Conservation (phyloP, 92 coral and sea anemone species). For the Umimayanthus kanabou region DNA sequence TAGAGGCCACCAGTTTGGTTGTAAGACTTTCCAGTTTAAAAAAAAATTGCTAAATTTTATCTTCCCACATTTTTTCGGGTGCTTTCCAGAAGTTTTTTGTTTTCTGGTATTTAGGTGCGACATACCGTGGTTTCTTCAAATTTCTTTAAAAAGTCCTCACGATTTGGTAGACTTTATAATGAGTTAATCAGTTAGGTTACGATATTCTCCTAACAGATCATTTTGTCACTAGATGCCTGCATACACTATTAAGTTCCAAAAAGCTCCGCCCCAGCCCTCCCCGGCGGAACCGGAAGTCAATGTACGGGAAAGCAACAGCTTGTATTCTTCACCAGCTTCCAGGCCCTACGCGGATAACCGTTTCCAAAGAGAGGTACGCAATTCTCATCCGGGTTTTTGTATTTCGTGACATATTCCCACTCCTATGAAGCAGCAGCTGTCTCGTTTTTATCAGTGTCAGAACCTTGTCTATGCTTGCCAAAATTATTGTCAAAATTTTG, state of each 20-base stretch:
- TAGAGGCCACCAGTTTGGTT: too few relatives aligned
- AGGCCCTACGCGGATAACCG: neutral
- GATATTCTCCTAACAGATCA: neutral
- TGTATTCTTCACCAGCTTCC: constrained; percentile 14
- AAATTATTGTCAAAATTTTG: too few relatives aligned
- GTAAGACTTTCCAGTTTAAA: too few relatives aligned
- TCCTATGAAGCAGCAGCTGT: neutral
- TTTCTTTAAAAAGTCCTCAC: too few relatives aligned
- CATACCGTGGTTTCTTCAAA: too few relatives aligned
- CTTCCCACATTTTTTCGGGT: neutral
- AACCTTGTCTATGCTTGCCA: neutral
- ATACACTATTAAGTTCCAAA: constrained; percentile 43
- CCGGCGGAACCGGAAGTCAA: constrained; percentile 9
- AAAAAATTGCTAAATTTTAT: too few relatives aligned
- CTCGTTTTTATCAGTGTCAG: neutral
- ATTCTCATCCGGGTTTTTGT: too few relatives aligned
- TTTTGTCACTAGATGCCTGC: constrained; percentile 31
- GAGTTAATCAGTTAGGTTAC: neutral
- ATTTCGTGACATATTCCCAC: neutral
- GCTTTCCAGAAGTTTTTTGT: neutral
- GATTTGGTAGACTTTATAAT: too few relatives aligned
- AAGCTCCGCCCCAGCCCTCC: constrained; percentile 33
- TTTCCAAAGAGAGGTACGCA: constrained; percentile 15
- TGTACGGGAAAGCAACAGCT: neutral
- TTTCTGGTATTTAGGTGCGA: too few relatives aligned